Evolutionary conservation across 2,113 vertebrate genomes (phyloP).

Genomic region (Pagrus major): DNA sequence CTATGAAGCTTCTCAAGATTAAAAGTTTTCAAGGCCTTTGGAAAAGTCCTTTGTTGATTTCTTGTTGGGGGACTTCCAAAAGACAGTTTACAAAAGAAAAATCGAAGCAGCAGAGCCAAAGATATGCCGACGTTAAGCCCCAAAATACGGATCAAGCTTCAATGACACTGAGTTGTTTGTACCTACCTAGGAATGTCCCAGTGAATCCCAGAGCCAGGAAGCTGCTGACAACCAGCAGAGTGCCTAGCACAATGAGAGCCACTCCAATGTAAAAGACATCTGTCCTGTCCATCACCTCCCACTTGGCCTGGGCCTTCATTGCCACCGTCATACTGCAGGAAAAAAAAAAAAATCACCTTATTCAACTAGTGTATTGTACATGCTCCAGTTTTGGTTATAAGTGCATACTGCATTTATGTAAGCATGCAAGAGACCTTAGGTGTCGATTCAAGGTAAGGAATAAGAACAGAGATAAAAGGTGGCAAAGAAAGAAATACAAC

Average conservation of each 20-base stretch:
- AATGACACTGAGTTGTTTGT: neutral
- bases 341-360: neutral
- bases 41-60: neutral
- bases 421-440: neutral
- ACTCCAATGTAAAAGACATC: conserved; percentile 82
- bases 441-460: neutral
- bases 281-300: conserved; percentile 84
- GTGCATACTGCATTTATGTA: neutral
- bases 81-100: too few relatives aligned
- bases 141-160: neutral
- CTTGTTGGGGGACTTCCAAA: neutral
- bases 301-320: conserved; percentile 88
- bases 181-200: conserved; percentile 94
- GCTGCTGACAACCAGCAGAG: conserved; percentile 91
- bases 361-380: neutral
- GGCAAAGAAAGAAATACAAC: neutral
- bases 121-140: neutral
- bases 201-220: conserved; percentile 93
- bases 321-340: conserved; percentile 89
- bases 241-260: conserved; percentile 82
- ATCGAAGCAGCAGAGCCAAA: neutral
- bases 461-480: neutral
- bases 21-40: neutral
- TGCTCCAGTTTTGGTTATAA: neutral
- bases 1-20: neutral